Evolutionary conservation across 35 echinoderm and acorn worm species (phyloP).

Genomic region (Ptychodera flava): DNA sequence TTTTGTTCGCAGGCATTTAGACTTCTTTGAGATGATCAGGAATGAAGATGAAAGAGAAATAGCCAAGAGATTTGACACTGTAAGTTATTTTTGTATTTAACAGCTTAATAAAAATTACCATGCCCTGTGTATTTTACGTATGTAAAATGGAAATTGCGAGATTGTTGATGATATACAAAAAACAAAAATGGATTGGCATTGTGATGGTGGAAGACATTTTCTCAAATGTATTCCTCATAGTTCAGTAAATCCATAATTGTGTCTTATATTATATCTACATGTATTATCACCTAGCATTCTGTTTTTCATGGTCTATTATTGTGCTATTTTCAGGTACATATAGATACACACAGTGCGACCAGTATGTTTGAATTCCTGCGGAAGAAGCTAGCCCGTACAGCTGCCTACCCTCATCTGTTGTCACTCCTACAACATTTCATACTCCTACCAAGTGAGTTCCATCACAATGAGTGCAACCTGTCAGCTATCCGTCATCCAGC

Average conservation of each 20-base stretch:
- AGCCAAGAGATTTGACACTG: conserved; percentile 92
- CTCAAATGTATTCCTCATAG: too few relatives aligned
- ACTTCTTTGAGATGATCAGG: conserved; percentile 93
- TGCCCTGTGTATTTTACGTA: too few relatives aligned
- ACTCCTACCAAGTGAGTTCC: conserved; percentile 88
- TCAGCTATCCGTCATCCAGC: too few relatives aligned
- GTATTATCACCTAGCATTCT: too few relatives aligned
- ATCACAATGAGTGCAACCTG: background rate
- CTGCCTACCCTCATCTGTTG: conserved; percentile 90
- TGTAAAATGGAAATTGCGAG: too few relatives aligned
- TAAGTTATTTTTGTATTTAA: conserved; percentile 41
- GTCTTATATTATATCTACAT: too few relatives aligned
- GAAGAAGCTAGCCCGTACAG: conserved; percentile 89
- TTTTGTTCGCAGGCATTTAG: conserved; percentile 76
- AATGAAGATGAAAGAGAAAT: conserved; percentile 98
- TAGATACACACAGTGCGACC: conserved; percentile 84
- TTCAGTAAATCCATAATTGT: too few relatives aligned
- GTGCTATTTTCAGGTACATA: conserved; percentile 82
- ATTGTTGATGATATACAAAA: too few relatives aligned
- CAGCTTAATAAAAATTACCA: too few relatives aligned
- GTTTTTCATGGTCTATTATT: too few relatives aligned
- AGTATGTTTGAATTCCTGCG: conserved; percentile 97
- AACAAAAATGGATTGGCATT: too few relatives aligned
- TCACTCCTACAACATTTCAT: conserved; percentile 91
- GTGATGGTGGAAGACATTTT: too few relatives aligned